Evolutionary conservation across 2,113 vertebrate species (phyloP).

Genomic region (Tylochromis polylepis): DNA sequence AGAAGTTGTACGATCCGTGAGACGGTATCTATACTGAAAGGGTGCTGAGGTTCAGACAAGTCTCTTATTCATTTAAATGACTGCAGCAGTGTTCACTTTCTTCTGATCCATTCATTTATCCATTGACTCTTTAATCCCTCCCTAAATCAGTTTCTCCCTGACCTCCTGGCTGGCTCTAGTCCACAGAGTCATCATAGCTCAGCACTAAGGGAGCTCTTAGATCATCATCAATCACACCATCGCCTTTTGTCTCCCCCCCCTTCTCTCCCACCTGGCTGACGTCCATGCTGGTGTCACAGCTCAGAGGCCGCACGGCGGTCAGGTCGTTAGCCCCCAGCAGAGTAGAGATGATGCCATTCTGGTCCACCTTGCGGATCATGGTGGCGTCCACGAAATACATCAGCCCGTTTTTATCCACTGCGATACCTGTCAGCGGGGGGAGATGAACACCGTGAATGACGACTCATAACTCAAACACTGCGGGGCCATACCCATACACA

Average conservation of each 20-base stretch:
- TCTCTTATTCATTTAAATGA: conserved; percentile 40
- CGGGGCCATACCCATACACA: conserved; percentile 4
- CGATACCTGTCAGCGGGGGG: conserved; percentile 79
- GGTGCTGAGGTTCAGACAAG: conserved; percentile 23
- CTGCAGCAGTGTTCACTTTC: conserved; percentile 28
- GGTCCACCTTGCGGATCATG: conserved; percentile 98
- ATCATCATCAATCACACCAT: conserved; percentile 66
- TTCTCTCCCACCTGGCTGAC: conserved; percentile 85
- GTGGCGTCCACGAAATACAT: conserved; percentile 99
- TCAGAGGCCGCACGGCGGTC: conserved; percentile 86
- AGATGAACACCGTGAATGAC: conserved; percentile 31
- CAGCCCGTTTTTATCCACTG: conserved; percentile 95
- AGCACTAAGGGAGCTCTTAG: conserved; percentile 80
- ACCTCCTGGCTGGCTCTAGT: conserved; percentile 81
- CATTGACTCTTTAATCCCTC: conserved; percentile 37
- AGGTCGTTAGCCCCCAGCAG: conserved; percentile 96
- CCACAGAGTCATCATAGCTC: conserved; percentile 83
- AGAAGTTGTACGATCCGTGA: not conserved
- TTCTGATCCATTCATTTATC: conserved; percentile 45
- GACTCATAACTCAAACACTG: conserved; percentile 34
- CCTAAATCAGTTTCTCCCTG: conserved; percentile 47
- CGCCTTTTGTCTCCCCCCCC: not conserved
- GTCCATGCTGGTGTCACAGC: conserved; percentile 92
- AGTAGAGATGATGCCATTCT: conserved; percentile 98
- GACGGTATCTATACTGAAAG: not conserved